Evolutionary conservation across 2,888 invertebrate species (phyloP), one percentile per base, ranked within the genome.

Genomic region (Thymelicus acteon): DNA sequence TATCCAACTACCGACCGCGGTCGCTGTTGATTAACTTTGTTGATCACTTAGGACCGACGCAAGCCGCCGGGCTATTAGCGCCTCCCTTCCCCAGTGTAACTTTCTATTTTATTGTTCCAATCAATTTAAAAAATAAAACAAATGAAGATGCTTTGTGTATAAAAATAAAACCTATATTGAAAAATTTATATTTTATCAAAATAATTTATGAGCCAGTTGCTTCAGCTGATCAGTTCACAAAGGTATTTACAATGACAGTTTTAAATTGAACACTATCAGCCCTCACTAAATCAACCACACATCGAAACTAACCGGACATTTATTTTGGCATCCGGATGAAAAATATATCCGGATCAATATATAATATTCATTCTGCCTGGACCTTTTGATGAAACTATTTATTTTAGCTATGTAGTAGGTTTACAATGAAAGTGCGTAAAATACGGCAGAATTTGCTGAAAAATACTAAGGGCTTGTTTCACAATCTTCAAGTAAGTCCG

Each of bases 251-350:
- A 54, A 68, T 62, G 68, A 68, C 68, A 68, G 68, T 68, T 68
- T 68, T 62, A 68, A 68, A 68, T 68, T 62, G 62, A 62, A 57
- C 68, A 47, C 31, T 68, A 68, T 68, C 57, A 57, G 47, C 52
- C 37, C 24, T 44, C 62, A 68, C 62, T 88, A 85, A 87, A 88
- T 89, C 87, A 87, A 82, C 81, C 85, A 77, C 83, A 78, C 74
- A 72, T 77, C 78, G 79, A 80, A 81, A 84, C 85, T 86, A 84
- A 80, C 82, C 80, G 80, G 76, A 77, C 86, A 87, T 89, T 85
- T 83, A 85, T 88, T 70, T 72, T 71, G 69, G 65, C 65, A 24
- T 44, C 44, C 54, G 68, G 68, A 54, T 68, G 54, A 68, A 62
- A 67, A 54, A 68, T 40, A 68, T 54, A 67, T 54, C 54, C 47